Evolutionary conservation across 2,797 vertebrate genomes (phyloP), one percentile per base, ranked within the genome.

Genomic region (Allobates femoralis): DNA sequence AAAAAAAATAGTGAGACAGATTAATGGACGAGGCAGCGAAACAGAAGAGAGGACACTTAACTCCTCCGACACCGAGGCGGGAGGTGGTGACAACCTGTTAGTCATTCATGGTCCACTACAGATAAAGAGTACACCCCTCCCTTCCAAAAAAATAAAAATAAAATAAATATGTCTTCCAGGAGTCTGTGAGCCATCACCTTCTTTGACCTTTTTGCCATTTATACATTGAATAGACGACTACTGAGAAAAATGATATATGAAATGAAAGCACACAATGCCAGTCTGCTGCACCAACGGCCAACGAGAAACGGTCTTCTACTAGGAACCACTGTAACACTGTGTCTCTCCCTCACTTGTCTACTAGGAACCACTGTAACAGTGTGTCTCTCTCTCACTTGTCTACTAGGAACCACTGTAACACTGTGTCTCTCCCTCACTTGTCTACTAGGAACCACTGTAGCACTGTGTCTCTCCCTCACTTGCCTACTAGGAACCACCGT

Each of bases 1-100:
- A 60, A 58, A 32, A n/a, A n/a, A n/a, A n/a, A n/a, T n/a, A 26
- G 23, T 56, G 12, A 32, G 75, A 78, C 55, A 78, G 76, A 79
- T 60, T 79, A 79, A 79, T 79, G 55, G n/a, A 37, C 7, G 19
- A 5, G 55, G 16, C 32, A 41, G 30, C 55, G n/a, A 78, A 32
- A 53, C 14, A 37, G 4, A 37, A n/a, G 10, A 2, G 76, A 78
- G 28, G 76, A 37, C 76, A 60, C 76, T 12, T 46, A 19, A 79
- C n/a, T 60, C 76, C 26, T 79, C 32, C 28, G 10, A 69, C 7
- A 10, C 1, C 21, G 32, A 34, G 66, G 16, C 15, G 3, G n/a
- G 30, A 10, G 67, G n/a, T 21, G 67, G 23, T 10, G 67, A n/a
- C 34, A 21, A 71, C 67, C 67, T 69, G 21, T 3, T 30, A 15